Evolutionary conservation across 2,888 invertebrate genomes (phyloP), one percentile per base, ranked within the genome.

Genomic region (Lochmaea capreae): DNA sequence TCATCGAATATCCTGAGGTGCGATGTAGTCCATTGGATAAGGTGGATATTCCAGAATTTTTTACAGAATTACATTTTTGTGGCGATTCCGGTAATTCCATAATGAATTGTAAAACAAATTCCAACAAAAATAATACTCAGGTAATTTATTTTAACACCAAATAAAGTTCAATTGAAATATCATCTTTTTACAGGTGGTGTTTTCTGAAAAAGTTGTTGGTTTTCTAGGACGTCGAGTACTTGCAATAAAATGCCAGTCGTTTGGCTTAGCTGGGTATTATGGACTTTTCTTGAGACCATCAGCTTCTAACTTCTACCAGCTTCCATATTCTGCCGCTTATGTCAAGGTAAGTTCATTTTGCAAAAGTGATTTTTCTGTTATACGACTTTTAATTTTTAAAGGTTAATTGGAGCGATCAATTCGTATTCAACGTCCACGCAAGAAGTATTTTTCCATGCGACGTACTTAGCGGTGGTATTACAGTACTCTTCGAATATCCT

Each of bases 371-470:
- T 22, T 22, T 22, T 22, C 3, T 22, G 3, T 22, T 22, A 62
- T 33, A 16, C 22, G 14, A 43, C 2, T 10, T 14, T 49, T 65
- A 1, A 39, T 2, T 85, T 83, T 9, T n/a, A n/a, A 86, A 93
- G 93, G 94, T 94, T 62, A 93, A 94, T 81, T 95, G 95, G 95
- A 95, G 94, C 68, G 93, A 94, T 79, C 93, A 94, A 84, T 96
- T 94, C 84, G 94, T 95, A 18, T 91, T 95, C 85, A 95, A 95
- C 87, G 95, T 95, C 2, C 94, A 94, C 85, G 94, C 94, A 0
- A 91, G 93, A 39, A 95, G 94, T 75, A 94, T 95, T 80, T 93
- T 95, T 84, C 95, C 95, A 0, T 95, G 95, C 86, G 94, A 94
- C 80, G 92, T 92, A 2, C 90, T 91, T 82, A 88, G 89, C 0